Percentiles rank a stretch among this genome's conserved stretches.
phyloP scores from a whole-genome alignment of 2,888 invertebrate species.

The Xanthostigma xanthostigma region DNA sequence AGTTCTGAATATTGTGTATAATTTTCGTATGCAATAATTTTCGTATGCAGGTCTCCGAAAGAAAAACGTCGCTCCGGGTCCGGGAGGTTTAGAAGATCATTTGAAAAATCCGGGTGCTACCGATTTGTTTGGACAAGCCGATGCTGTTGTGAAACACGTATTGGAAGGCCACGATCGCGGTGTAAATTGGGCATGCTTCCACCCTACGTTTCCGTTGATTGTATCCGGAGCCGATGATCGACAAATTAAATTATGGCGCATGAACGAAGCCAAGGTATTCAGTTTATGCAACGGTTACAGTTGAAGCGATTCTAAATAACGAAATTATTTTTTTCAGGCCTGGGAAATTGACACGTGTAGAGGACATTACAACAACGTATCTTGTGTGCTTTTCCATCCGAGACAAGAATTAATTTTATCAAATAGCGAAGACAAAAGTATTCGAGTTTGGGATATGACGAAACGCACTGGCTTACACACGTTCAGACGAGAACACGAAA shows the following conservation, averaged over 20 bases:
- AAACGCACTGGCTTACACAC: constrained; percentile 85
- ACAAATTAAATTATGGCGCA: constrained; percentile 94
- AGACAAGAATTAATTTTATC: constrained; percentile 91
- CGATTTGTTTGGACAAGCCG: constrained; percentile 91
- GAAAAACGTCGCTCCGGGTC: constrained; percentile 95
- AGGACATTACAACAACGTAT: constrained; percentile 99
- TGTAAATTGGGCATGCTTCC: constrained; percentile 98
- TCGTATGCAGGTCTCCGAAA: constrained; percentile 55
- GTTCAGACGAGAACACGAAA: constrained; percentile 86
- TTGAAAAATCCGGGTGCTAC: constrained; percentile 71
- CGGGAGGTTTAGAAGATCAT: constrained; percentile 78
- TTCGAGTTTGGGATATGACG: constrained; percentile 97
- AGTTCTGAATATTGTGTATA: background rate
- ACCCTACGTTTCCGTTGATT: constrained; percentile 84
- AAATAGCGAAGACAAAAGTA: constrained; percentile 95
- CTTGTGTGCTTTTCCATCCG: constrained; percentile 93
- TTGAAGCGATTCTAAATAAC: background rate
- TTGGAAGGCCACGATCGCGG: constrained; percentile 91
- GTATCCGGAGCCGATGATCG: constrained; percentile 98
- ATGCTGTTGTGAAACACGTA: constrained; percentile 84
- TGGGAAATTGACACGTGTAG: constrained; percentile 99
- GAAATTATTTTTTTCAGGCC: constrained; percentile 38
- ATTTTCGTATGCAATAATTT: too few relatives aligned
- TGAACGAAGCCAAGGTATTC: constrained; percentile 82
- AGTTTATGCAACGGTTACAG: constrained; percentile 1